These are phyloP conservation scores for Hippolais icterina DNA, from an alignment of 2,113 vertebrate genomes.

Conservation along the genomic window DNA sequence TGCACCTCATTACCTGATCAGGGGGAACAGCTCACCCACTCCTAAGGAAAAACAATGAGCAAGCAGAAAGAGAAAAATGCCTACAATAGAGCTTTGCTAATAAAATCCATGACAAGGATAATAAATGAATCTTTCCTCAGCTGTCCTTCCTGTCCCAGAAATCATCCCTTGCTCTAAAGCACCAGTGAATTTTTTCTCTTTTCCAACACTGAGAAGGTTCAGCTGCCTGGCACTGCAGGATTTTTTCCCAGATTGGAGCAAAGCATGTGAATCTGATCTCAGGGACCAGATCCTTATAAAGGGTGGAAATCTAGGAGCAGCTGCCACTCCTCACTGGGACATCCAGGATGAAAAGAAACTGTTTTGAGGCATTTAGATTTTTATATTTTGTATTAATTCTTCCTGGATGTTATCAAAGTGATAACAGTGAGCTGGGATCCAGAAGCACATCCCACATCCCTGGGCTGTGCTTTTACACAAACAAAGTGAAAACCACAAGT, in stretches of 20 bases:
- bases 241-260: neutral
- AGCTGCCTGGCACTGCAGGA: neutral
- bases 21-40: neutral
- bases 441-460: neutral
- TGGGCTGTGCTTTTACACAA: neutral
- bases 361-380: neutral
- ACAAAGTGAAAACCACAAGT: neutral
- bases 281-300: accelerated
- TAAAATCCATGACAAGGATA: neutral
- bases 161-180: neutral
- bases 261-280: neutral
- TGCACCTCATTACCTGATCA: neutral
- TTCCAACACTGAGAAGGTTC: accelerated
- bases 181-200: neutral
- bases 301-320: neutral
- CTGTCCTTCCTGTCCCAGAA: neutral
- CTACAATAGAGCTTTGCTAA: neutral
- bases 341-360: neutral
- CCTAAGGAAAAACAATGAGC: neutral
- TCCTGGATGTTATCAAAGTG: neutral
- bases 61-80: neutral
- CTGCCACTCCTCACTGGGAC: neutral
- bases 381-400: neutral
- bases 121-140: neutral
- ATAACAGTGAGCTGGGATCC: neutral